A percentile compares a stretch with the other conserved stretches of the same genome.
phyloP scores from a whole-genome alignment of 2,113 vertebrate species.

The Psephotus haematonotus region DNA sequence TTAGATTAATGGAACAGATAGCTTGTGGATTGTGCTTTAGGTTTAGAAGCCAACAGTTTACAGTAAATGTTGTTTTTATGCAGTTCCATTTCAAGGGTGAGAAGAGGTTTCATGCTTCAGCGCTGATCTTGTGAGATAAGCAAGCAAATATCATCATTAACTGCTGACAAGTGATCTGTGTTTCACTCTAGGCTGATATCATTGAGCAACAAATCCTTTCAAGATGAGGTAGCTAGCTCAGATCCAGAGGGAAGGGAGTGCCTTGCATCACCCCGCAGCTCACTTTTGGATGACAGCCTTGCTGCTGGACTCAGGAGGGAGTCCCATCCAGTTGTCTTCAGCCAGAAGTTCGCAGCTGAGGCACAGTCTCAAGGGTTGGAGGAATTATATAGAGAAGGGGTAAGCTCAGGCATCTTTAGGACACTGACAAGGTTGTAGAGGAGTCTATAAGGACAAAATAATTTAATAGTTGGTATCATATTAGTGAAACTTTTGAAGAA shows the following conservation, averaged over 20 bases:
- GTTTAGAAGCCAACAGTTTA: background rate
- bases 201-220: conserved; percentile 72
- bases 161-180: conserved; percentile 67
- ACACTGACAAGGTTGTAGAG: background rate
- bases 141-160: conserved; percentile 64
- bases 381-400: background rate
- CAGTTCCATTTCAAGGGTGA: conserved; percentile 41
- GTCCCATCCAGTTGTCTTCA: conserved; percentile 27
- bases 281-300: conserved; percentile 50
- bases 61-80: background rate
- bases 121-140: conserved; percentile 64
- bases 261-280: conserved; percentile 48
- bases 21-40: background rate
- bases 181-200: conserved; percentile 57
- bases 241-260: conserved; percentile 61
- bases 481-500: background rate
- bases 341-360: conserved; percentile 40
- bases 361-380: background rate
- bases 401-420: background rate
- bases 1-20: background rate
- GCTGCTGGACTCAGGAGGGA: background rate
- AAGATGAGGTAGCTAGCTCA: conserved; percentile 69
- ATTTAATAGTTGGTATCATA: background rate
- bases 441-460: background rate
- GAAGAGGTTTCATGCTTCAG: conserved; percentile 43